Evolutionary conservation across 2,113 vertebrate genomes (phyloP).

Genomic region (Ochotona curzoniae): DNA sequence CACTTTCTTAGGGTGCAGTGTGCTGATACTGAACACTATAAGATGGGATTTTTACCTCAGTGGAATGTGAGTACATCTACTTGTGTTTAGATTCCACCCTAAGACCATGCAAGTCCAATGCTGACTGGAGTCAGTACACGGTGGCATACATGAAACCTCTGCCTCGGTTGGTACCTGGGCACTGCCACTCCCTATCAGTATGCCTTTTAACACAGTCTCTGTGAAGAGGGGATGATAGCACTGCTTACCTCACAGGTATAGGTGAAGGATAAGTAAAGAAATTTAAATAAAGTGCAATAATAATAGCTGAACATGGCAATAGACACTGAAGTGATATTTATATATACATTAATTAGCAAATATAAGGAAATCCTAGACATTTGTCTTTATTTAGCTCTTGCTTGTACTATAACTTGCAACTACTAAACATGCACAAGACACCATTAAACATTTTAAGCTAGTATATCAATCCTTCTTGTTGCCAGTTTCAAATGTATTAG

Average conservation of each 20-base stretch:
- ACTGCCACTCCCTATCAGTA: neutral
- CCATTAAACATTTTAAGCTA: constrained; percentile 16
- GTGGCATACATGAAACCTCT: neutral
- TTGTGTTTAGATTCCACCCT: neutral
- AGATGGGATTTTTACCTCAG: neutral
- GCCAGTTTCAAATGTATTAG: neutral
- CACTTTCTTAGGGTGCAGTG: neutral
- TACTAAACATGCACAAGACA: neutral
- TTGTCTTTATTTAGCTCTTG: neutral
- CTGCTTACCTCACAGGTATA: neutral
- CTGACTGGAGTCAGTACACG: neutral
- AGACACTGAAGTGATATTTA: neutral
- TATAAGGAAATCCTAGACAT: neutral
- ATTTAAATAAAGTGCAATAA: neutral
- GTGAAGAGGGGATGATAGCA: neutral
- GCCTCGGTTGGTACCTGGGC: neutral
- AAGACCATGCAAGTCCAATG: neutral
- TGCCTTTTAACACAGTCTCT: neutral
- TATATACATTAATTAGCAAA: neutral
- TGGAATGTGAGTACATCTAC: neutral
- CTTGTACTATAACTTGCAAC: neutral
- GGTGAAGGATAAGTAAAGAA: neutral
- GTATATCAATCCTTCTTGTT: neutral
- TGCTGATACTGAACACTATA: neutral
- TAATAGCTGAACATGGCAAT: neutral